phyloP scores from a whole-genome alignment of 2,797 vertebrate genomes.

The Parauchenoglanis punctatus region DNA sequence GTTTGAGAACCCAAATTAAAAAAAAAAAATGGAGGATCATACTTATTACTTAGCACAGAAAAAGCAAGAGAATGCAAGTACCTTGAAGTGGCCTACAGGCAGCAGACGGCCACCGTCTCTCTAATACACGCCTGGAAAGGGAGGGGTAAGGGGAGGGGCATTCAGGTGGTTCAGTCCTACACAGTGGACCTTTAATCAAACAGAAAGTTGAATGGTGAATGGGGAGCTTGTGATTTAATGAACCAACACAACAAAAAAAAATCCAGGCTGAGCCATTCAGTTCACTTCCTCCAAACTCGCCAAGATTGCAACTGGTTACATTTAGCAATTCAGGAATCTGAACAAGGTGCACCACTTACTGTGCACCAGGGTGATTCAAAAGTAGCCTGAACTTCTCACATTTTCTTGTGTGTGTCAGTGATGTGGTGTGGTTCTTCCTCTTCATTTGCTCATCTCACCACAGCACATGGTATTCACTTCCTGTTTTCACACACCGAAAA shows the following conservation, averaged over 20 bases:
- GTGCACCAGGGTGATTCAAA: background rate
- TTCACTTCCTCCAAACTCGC: background rate
- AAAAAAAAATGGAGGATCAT: too few relatives aligned
- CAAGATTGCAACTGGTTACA: background rate
- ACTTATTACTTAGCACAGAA: too few relatives aligned
- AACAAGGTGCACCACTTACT: background rate
- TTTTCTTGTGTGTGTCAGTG: background rate
- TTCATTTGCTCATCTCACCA: background rate
- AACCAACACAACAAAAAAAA: background rate
- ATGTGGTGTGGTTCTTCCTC: constrained; percentile 11
- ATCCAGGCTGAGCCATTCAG: background rate
- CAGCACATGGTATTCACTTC: constrained; percentile 14
- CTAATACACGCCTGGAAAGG: too few relatives aligned
- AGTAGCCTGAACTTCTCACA: background rate
- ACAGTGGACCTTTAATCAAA: background rate
- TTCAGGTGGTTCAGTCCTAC: too few relatives aligned
- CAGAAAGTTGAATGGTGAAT: background rate
- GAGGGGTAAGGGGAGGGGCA: too few relatives aligned
- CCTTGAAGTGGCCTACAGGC: too few relatives aligned
- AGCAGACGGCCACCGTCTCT: too few relatives aligned
- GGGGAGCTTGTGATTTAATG: background rate
- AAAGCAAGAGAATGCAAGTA: too few relatives aligned
- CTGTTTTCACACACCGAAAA: background rate
- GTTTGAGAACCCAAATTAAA: too few relatives aligned
- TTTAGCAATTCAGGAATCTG: background rate